phyloP scores from a whole-genome alignment of 1,140 invertebrate species.

The Penaeus chinensis region DNA sequence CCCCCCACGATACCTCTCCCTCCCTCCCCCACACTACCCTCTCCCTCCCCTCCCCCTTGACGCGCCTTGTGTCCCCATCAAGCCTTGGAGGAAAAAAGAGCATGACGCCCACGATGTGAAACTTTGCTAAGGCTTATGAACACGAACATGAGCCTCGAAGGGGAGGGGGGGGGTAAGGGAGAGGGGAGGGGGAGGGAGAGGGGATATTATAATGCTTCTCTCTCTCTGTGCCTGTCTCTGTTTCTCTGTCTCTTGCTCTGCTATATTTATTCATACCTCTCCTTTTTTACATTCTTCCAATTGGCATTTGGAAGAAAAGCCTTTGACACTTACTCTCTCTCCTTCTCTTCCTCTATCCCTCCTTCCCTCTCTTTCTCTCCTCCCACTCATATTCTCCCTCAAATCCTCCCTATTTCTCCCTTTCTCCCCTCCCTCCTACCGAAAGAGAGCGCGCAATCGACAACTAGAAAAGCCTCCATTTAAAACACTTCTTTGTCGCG shows the following conservation, averaged over 20 bases:
- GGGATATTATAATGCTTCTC: neutral
- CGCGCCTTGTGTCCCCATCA: too few species aligned
- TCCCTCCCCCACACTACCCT: neutral
- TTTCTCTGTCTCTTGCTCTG: neutral
- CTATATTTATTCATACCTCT: neutral
- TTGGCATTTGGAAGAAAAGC: too few species aligned
- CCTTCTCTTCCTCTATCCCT: neutral
- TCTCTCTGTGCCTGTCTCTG: neutral
- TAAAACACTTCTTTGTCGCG: neutral
- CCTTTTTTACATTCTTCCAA: too few species aligned
- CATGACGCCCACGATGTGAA: too few species aligned
- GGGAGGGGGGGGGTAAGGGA: neutral
- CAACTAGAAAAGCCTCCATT: neutral
- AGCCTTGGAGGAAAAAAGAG: too few species aligned
- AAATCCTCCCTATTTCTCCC: neutral
- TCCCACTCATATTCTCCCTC: neutral
- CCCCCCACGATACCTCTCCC: neutral
- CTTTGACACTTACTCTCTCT: neutral
- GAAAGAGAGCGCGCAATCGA: neutral
- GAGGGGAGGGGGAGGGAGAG: neutral
- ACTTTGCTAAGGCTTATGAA: too few species aligned
- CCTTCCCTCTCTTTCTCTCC: slow-evolving; percentile 10
- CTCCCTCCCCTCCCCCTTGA: neutral
- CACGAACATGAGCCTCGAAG: too few species aligned
- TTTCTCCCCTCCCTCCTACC: neutral